Evolutionary conservation across 2,113 vertebrate genomes (phyloP).

Genomic region (Puntigrus tetrazona): DNA sequence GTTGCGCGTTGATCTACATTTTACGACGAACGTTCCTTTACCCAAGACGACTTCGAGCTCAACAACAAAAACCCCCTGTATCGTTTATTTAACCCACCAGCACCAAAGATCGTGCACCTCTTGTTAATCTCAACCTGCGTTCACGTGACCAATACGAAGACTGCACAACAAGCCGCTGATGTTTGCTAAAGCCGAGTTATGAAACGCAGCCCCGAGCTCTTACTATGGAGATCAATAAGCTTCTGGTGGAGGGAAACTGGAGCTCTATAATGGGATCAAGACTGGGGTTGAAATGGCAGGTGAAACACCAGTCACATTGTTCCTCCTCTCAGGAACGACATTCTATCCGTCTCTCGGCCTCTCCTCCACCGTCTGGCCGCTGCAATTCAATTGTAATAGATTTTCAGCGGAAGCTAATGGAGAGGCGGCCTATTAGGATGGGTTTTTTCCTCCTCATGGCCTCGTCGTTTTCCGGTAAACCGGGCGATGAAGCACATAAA

Average conservation of each 20-base stretch:
- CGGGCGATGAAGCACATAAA: slow-evolving; percentile 4
- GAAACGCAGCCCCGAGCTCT: slow-evolving; percentile 60
- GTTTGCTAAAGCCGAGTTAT: slow-evolving; percentile 10
- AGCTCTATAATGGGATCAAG: slow-evolving; percentile 62
- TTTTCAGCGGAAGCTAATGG: slow-evolving; percentile 51
- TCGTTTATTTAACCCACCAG: neutral
- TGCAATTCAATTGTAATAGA: slow-evolving; percentile 49
- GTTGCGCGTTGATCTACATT: neutral
- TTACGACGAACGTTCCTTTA: neutral
- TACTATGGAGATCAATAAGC: slow-evolving; percentile 65
- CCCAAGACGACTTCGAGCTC: neutral
- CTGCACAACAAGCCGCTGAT: neutral
- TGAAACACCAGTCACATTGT: slow-evolving; percentile 53
- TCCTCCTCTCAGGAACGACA: slow-evolving; percentile 55
- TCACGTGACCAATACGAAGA: neutral
- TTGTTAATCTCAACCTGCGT: neutral
- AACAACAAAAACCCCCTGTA: neutral
- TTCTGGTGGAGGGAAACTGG: slow-evolving; percentile 60
- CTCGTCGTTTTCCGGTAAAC: slow-evolving; percentile 20
- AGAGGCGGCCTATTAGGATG: slow-evolving; percentile 9
- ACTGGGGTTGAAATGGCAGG: slow-evolving; percentile 60
- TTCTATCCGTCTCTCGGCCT: slow-evolving; percentile 35
- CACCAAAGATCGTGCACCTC: neutral
- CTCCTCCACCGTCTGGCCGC: neutral
- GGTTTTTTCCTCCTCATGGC: slow-evolving; percentile 16